Conservation (phyloP, 2,113 vertebrate species). For the Ceyx margarethae region DNA sequence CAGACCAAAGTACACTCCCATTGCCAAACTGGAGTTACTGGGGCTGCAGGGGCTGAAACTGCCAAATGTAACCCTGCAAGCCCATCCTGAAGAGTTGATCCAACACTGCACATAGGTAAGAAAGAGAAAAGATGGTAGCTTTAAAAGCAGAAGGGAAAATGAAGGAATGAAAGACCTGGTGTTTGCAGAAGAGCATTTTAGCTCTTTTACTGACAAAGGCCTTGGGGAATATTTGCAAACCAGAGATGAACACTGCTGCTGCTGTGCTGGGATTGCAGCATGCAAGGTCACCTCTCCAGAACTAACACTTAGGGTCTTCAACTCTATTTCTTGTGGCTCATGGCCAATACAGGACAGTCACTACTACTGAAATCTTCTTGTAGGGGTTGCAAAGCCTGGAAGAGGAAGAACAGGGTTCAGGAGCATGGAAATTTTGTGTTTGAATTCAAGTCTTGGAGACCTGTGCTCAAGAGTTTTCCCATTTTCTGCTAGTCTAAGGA, state of each 20-base stretch:
- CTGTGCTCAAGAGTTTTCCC: neutral
- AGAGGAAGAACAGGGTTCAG: neutral
- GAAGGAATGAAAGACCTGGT: conserved; percentile 1
- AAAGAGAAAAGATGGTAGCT: neutral
- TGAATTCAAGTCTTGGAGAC: neutral
- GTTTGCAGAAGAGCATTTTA: neutral
- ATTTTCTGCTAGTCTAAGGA: neutral
- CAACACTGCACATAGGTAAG: neutral
- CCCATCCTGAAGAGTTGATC: neutral
- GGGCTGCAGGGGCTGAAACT: neutral
- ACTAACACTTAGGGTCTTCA: conserved; percentile 2
- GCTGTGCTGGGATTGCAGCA: neutral
- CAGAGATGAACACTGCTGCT: conserved; percentile 11
- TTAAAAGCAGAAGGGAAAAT: neutral
- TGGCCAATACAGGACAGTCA: neutral
- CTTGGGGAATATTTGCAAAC: conserved; percentile 37
- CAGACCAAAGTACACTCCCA: neutral
- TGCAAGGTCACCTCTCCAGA: neutral
- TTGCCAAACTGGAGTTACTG: neutral
- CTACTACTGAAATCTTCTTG: neutral
- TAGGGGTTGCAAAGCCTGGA: neutral
- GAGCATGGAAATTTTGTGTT: neutral
- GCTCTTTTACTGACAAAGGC: neutral
- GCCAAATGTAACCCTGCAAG: conserved; percentile 1
- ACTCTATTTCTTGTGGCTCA: neutral